Evolutionary conservation across 2,797 vertebrate genomes (phyloP), one percentile per base, ranked within the genome.

Genomic region (Molossus alvarezi): DNA sequence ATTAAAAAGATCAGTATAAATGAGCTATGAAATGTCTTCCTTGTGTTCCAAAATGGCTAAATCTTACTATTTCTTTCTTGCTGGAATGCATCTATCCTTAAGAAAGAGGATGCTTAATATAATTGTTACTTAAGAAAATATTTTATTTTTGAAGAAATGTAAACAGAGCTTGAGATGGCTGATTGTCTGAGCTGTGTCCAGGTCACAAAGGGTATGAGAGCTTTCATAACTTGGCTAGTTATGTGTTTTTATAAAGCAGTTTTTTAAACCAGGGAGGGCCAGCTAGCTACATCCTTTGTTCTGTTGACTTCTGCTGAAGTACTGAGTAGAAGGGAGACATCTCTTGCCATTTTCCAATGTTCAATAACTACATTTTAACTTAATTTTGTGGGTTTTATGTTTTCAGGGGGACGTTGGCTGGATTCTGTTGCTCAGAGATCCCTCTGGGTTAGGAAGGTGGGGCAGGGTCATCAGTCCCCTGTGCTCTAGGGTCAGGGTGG

Each of bases 11-110:
- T 79, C 33, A 67, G 5, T 81, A 33, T 85, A 69, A 92, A 84
- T 33, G 83, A 77, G 64, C 23, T 62, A 53, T 58, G 17, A 9
- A 69, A 57, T 71, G 13, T 57, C 41, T 91, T 82, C 21, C 5
- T n/a, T 83, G 37, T 20, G 8, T 81, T 94, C 51, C 83, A 18
- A 17, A 88, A 71, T 51, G 67, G 9, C 64, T 77, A 53, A 27
- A 79, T 62, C 45, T 86, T 79, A 72, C 25, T 86, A 20, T 89
- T 62, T 60, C 6, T 92, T 81, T 93, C 48, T 91, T 85, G 33
- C 75, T 91, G 84, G 94, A 82, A 80, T 85, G 53, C 96, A 53
- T 8, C 48, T 77, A 75, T 76, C 27, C 17, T 75, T 92, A 41
- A 64, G 64, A 84, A 85, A 92, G 41, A 90, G 48, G n/a, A 79